Percentiles rank a stretch among this genome's conserved stretches.
Conservation (phyloP, 2,113 vertebrate species). For the Malurus alboscapulatus region DNA sequence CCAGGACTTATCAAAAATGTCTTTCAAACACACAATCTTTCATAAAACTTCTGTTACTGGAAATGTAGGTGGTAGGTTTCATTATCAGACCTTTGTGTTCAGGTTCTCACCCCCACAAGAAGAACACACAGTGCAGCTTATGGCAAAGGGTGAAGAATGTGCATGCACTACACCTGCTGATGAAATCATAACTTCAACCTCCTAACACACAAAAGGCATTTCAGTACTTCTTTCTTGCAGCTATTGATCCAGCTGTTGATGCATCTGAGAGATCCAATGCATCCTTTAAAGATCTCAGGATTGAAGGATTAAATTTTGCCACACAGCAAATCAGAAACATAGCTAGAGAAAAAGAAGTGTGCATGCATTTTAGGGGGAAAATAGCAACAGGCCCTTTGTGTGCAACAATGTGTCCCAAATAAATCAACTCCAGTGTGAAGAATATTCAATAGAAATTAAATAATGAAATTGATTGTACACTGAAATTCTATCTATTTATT, state of each 20-base stretch:
- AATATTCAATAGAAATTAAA: background rate
- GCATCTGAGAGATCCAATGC: background rate
- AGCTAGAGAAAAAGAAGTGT: background rate
- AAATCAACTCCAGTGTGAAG: background rate
- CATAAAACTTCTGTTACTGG: background rate
- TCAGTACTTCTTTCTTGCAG: background rate
- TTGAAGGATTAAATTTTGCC: background rate
- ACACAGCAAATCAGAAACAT: background rate
- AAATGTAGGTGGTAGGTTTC: background rate
- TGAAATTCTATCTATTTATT: background rate
- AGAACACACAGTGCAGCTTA: background rate
- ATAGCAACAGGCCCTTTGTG: background rate
- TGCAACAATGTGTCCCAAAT: background rate
- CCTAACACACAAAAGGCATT: background rate
- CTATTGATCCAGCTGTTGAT: background rate
- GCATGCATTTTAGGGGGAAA: background rate
- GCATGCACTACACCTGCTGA: rapidly evolving
- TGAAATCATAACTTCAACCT: background rate
- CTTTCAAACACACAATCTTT: background rate
- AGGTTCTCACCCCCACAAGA: background rate
- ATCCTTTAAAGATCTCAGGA: background rate
- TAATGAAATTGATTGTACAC: background rate
- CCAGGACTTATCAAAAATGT: background rate
- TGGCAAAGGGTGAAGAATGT: background rate
- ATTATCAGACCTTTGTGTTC: background rate